Conservation (phyloP, 1,140 invertebrate genomes). For the Maniola jurtina region DNA sequence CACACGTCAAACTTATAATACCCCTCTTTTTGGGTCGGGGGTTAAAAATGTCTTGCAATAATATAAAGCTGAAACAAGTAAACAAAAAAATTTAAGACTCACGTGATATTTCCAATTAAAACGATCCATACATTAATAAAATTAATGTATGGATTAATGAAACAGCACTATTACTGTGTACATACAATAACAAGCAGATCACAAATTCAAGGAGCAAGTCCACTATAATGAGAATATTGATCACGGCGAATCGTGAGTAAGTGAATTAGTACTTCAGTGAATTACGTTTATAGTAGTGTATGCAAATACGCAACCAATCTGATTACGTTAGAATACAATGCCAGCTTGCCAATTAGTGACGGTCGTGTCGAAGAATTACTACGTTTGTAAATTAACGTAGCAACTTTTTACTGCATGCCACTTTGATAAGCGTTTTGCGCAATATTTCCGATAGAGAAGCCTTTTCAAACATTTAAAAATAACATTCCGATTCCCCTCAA, state of each 20-base stretch:
- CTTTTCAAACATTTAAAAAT: background rate
- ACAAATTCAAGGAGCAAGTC: background rate
- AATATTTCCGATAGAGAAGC: background rate
- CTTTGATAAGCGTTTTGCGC: background rate
- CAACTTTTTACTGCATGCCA: background rate
- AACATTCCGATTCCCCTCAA: too few relatives aligned
- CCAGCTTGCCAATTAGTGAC: conserved; percentile 14
- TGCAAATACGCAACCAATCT: conserved; percentile 20
- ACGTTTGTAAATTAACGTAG: background rate
- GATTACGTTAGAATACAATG: conserved; percentile 20
- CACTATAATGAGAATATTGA: background rate
- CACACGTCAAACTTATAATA: too few relatives aligned
- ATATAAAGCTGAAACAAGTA: too few relatives aligned
- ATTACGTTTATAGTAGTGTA: conserved; percentile 6
- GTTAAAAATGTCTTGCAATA: too few relatives aligned
- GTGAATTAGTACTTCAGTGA: conserved; percentile 12
- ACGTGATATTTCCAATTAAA: too few relatives aligned
- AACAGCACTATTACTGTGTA: background rate
- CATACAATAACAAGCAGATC: background rate
- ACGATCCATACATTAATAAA: too few relatives aligned
- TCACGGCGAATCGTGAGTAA: background rate
- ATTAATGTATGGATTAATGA: too few relatives aligned
- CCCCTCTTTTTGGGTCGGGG: too few relatives aligned
- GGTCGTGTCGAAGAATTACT: conserved; percentile 1
- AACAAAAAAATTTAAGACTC: too few relatives aligned